These are phyloP conservation scores for Petrocephalus microphthalmus DNA, from an alignment of 2,113 vertebrate genomes.

Conservation along the genomic window DNA sequence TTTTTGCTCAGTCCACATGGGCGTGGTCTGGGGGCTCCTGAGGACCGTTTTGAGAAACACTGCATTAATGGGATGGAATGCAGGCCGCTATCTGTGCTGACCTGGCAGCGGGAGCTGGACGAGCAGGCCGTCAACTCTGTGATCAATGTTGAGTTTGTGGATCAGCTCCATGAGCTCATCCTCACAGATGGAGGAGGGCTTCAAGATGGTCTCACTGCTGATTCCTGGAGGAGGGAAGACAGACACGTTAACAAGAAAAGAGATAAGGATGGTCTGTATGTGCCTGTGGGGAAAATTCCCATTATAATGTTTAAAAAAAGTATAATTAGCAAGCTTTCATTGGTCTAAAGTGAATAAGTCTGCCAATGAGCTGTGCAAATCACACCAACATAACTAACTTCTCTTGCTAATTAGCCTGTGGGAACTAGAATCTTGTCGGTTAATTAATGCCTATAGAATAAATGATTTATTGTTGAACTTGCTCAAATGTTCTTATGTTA, in stretches of 20 bases:
- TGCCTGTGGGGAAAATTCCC: neutral
- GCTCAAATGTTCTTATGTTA: neutral
- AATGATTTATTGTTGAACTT: neutral
- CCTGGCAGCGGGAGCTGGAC: constrained; percentile 93
- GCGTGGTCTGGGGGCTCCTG: neutral
- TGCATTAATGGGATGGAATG: neutral
- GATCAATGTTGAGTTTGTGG: constrained; percentile 76
- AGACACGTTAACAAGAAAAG: neutral
- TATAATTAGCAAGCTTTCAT: neutral
- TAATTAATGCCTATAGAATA: neutral
- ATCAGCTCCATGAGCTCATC: constrained; percentile 86
- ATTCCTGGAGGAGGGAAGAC: constrained; percentile 65
- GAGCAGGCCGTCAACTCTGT: constrained; percentile 79
- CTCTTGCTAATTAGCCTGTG: neutral
- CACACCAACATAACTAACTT: neutral
- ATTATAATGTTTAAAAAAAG: neutral
- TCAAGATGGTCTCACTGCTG: constrained; percentile 86
- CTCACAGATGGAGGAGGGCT: constrained; percentile 73
- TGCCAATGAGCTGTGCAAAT: neutral
- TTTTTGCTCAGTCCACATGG: neutral
- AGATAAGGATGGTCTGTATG: neutral
- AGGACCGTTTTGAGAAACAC: neutral
- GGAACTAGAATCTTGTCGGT: neutral
- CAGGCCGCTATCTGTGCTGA: constrained; percentile 38
- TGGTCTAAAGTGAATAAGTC: neutral